phyloP scores from a whole-genome alignment of 2,888 invertebrate species.

The Strigamia transsilvanica region DNA sequence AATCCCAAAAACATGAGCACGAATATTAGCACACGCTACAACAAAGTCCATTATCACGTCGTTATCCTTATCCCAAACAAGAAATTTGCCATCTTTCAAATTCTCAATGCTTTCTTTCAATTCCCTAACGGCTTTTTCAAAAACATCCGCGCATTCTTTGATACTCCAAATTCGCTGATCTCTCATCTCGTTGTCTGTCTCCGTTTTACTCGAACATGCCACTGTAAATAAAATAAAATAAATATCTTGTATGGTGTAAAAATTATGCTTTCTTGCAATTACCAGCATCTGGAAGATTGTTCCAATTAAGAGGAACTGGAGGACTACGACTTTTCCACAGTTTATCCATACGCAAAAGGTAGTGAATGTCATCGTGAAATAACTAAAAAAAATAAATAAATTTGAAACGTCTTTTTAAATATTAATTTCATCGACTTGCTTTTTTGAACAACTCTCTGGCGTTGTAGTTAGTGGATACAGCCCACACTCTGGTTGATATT shows the following conservation, averaged over 20 bases:
- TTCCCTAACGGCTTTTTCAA: conserved; percentile 73
- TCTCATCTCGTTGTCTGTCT: conserved; percentile 68
- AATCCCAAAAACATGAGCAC: conserved; percentile 90
- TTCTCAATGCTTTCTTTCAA: conserved; percentile 68
- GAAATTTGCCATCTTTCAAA: conserved; percentile 70
- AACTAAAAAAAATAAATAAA: conserved; percentile 66
- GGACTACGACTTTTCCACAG: conserved; percentile 89
- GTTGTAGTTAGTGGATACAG: conserved; percentile 81
- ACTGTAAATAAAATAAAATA: conserved; percentile 56
- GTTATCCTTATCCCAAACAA: conserved; percentile 99
- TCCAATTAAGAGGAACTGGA: conserved; percentile 82
- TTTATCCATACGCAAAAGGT: conserved; percentile 91
- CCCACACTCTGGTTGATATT: conserved; percentile 88
- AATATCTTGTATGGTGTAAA: conserved; percentile 6
- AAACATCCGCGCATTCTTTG: conserved; percentile 76
- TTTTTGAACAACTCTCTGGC: conserved; percentile 87
- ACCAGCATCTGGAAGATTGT: conserved; percentile 69
- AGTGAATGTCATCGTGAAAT: conserved; percentile 93
- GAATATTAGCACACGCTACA: conserved; percentile 90
- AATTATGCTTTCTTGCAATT: conserved; percentile 27
- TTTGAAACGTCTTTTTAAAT: background rate
- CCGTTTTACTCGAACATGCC: conserved; percentile 55
- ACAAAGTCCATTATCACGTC: conserved; percentile 94
- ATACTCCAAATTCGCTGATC: conserved; percentile 84
- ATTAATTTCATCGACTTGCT: conserved; percentile 59